These are phyloP conservation scores for Leptopilina myrica DNA, from an alignment of 2,888 invertebrate genomes.

Conservation along the genomic window DNA sequence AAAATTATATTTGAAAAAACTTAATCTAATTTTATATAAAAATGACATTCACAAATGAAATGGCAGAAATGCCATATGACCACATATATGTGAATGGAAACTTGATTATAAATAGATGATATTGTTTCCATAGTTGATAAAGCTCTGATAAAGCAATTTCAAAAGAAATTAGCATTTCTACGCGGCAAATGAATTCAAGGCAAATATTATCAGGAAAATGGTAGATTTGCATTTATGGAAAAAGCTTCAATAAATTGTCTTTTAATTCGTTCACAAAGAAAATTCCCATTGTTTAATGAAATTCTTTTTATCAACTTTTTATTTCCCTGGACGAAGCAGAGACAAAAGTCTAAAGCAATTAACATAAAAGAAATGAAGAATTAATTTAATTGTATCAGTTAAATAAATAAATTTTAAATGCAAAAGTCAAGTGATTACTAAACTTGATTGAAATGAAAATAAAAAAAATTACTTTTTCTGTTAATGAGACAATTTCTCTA, in stretches of 20 bases:
- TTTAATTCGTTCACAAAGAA: not conserved
- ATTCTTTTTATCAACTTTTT: not conserved
- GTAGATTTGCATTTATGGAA: slow-evolving; percentile 16
- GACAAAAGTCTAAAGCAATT: not conserved
- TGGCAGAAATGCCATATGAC: too few species aligned
- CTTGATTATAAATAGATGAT: slow-evolving; percentile 16
- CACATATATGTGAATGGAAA: not conserved
- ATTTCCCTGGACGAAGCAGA: not conserved
- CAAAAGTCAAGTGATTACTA: not conserved
- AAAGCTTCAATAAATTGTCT: slow-evolving; percentile 1
- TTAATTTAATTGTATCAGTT: not conserved
- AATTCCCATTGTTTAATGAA: slow-evolving; percentile 1
- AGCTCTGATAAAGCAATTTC: slow-evolving; percentile 10
- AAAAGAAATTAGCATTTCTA: slow-evolving; percentile 11
- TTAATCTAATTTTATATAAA: not conserved
- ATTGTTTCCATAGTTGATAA: slow-evolving; percentile 19
- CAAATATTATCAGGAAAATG: not conserved
- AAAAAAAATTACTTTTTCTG: not conserved
- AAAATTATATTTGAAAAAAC: not conserved
- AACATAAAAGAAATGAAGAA: not conserved
- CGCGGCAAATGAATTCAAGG: slow-evolving; percentile 4
- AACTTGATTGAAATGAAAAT: not conserved
- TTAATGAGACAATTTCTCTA: not conserved
- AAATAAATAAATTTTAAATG: not conserved
- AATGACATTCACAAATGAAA: not conserved